These are phyloP conservation scores for Ariopsis seemanni DNA, from an alignment of 2,113 vertebrate species.

Conservation along the genomic window DNA sequence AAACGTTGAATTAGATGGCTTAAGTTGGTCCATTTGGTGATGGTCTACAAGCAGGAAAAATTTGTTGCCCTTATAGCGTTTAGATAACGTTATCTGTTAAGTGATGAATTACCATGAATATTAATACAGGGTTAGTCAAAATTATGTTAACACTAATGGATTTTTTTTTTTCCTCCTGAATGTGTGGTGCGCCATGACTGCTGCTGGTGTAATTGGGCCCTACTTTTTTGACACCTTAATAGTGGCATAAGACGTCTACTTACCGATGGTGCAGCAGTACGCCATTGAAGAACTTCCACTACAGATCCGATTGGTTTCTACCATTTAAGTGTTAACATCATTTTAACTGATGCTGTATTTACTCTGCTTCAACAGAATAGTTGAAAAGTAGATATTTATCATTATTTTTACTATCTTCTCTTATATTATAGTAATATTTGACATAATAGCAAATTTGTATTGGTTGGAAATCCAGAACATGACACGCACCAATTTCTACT, in stretches of 20 bases:
- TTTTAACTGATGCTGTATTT: too few relatives aligned
- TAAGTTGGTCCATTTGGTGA: background rate
- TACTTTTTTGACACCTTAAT: too few relatives aligned
- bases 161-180: too few relatives aligned
- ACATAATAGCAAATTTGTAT: background rate
- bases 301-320: too few relatives aligned
- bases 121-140: background rate
- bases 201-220: too few relatives aligned
- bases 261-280: too few relatives aligned
- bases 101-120: background rate
- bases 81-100: background rate
- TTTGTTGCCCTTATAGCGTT: background rate
- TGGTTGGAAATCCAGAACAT: background rate
- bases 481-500: background rate
- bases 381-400: background rate
- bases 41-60: background rate
- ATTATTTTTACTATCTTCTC: background rate
- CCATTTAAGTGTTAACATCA: too few relatives aligned
- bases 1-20: background rate
- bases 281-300: too few relatives aligned
- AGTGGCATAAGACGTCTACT: too few relatives aligned
- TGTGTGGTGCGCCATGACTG: too few relatives aligned
- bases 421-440: background rate
- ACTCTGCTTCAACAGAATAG: background rate
- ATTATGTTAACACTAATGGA: too few relatives aligned